phyloP scores from a whole-genome alignment of 2,888 invertebrate genomes.

The Silvanus unidentatus region DNA sequence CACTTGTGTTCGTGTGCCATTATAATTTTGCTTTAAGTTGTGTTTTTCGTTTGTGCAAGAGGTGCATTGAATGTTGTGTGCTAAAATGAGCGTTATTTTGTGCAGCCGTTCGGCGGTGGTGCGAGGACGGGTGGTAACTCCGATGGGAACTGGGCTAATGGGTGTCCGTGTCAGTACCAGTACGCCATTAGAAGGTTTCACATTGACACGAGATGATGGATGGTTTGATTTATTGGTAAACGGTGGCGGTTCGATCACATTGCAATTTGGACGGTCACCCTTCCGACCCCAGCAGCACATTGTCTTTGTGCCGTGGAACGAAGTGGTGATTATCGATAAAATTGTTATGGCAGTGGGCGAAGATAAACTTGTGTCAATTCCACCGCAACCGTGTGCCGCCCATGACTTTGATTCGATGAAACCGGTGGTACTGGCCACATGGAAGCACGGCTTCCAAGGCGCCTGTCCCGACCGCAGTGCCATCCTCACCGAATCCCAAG shows the following conservation, averaged over 20 bases:
- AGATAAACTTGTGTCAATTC: slow-evolving; percentile 60
- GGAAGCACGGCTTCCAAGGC: slow-evolving; percentile 93
- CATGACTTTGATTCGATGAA: slow-evolving; percentile 92
- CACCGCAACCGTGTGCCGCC: slow-evolving; percentile 74
- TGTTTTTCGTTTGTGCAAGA: slow-evolving; percentile 8
- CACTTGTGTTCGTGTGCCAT: slow-evolving; percentile 33
- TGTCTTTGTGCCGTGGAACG: slow-evolving; percentile 94
- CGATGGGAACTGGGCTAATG: slow-evolving; percentile 87
- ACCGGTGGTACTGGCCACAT: slow-evolving; percentile 86
- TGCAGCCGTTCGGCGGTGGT: slow-evolving; percentile 92
- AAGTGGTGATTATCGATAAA: slow-evolving; percentile 92
- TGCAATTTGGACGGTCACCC: slow-evolving; percentile 89
- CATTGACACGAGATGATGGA: slow-evolving; percentile 84
- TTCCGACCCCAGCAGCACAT: slow-evolving; percentile 84
- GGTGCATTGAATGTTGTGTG: slow-evolving; percentile 10
- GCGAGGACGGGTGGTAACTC: slow-evolving; percentile 87
- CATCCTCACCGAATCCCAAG: slow-evolving; percentile 85
- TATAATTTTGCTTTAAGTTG: slow-evolving; percentile 6
- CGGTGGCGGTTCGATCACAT: slow-evolving; percentile 94
- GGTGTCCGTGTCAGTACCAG: slow-evolving; percentile 94
- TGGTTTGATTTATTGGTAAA: slow-evolving; percentile 99
- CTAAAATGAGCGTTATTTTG: background rate
- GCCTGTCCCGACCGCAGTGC: slow-evolving; percentile 91
- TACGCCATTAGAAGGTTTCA: slow-evolving; percentile 93
- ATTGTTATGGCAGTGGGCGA: slow-evolving; percentile 78